Evolutionary conservation across 2,113 vertebrate species (phyloP).

Genomic region (Ifrita kowaldi): DNA sequence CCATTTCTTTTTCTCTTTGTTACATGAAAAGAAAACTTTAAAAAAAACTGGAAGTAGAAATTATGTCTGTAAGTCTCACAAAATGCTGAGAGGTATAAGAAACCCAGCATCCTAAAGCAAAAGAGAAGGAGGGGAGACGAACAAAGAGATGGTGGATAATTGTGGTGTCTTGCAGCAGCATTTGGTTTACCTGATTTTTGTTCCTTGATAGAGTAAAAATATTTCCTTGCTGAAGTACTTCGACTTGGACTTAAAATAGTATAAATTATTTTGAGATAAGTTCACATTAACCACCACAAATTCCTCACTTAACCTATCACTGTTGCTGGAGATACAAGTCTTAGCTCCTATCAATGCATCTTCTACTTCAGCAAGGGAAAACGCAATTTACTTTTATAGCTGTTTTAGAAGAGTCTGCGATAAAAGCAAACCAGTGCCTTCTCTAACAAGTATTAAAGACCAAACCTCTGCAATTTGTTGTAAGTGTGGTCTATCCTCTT

Average conservation of each 20-base stretch:
- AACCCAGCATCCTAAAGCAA: neutral
- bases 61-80: neutral
- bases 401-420: neutral
- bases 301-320: neutral
- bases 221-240: constrained; percentile 2
- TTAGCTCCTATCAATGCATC: neutral
- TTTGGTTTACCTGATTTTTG: neutral
- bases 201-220: neutral
- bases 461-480: neutral
- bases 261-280: neutral
- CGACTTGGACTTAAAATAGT: neutral
- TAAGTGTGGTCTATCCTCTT: neutral
- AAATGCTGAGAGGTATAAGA: neutral
- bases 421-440: neutral
- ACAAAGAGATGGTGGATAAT: neutral
- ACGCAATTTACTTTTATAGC: constrained; percentile 10
- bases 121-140: neutral
- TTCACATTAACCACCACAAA: neutral
- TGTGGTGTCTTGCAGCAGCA: neutral
- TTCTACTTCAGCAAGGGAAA: constrained; percentile 15
- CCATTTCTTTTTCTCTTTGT: neutral
- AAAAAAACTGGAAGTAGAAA: neutral
- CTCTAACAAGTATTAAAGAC: neutral
- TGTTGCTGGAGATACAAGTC: neutral
- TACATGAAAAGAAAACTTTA: neutral